Evolutionary conservation across 2,888 invertebrate genomes (phyloP), one percentile per base, ranked within the genome.

Genomic region (Acrobasis repandana): DNA sequence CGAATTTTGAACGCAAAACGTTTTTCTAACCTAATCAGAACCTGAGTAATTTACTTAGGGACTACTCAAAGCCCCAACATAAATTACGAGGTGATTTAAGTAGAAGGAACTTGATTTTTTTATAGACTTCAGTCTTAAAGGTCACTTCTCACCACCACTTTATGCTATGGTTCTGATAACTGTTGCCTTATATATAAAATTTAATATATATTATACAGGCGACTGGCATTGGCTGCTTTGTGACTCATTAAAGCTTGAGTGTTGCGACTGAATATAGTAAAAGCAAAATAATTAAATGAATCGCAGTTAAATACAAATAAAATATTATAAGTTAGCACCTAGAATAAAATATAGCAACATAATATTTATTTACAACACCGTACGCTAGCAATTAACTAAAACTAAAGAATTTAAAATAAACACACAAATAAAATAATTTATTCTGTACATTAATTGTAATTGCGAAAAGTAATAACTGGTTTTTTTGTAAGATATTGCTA

Each of bases 1-100:
- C 81, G 81, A 80, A 78, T 80, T 77, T 80, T 75, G 75, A 80
- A 82, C 81, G 77, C 80, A 76, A 74, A 79, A 73, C 63, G 67
- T 63, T 75, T 83, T 87, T 90, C 90, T 90, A 88, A 88, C 90
- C 90, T 90, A 92, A 93, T 93, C 93, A 93, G 90, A 93, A 93
- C 93, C 93, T 90, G 91, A 90, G 84, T 88, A 93, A 92, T 93
- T 93, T 93, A 93, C 92, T 88, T 74, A 86, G 84, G 85, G 79
- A 71, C 79, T 72, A 46, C 34, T 48, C n/a, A 50, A 61, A 69
- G 80, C 71, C 82, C 86, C 87, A 85, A 85, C 74, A 90, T 93
- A 93, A 93, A 93, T 92, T 89, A 91, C 85, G 93, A 91, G 93
- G 93, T 93, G 93, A 93, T 93, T 92, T 84, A 83, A 90, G 90